phyloP scores from a whole-genome alignment of 2,797 vertebrate species.

The Cirrhinus molitorella region DNA sequence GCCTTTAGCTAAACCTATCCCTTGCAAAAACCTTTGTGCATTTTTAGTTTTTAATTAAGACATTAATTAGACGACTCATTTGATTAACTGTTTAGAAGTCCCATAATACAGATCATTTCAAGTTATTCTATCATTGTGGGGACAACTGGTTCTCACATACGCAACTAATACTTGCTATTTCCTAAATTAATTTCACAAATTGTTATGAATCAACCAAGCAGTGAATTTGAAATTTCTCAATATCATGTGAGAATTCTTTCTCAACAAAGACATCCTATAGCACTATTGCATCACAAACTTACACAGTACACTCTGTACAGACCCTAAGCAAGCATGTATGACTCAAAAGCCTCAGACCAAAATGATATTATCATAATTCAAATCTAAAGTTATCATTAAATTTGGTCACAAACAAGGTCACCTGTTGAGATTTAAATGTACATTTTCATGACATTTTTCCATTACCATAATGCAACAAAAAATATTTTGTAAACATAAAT shows the following conservation, averaged over 20 bases:
- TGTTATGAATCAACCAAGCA: background rate
- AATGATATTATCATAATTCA: background rate
- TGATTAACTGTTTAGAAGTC: background rate
- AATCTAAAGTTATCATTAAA: background rate
- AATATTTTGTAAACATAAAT: too few species aligned
- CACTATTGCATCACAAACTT: slow-evolving; percentile 18
- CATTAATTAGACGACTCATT: background rate
- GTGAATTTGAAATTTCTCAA: slow-evolving; percentile 4
- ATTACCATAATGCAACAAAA: background rate
- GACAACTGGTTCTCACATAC: background rate
- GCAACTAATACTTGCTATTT: background rate
- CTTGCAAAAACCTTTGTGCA: background rate
- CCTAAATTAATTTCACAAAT: background rate
- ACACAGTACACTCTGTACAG: background rate
- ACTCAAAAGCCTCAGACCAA: background rate
- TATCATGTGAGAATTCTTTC: background rate
- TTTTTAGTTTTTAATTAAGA: background rate
- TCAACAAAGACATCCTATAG: slow-evolving; percentile 8
- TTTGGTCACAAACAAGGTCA: background rate
- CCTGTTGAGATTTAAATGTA: background rate
- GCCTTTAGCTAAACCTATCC: background rate
- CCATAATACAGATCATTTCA: background rate
- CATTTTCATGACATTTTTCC: background rate
- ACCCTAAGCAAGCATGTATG: background rate
- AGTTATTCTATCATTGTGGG: background rate